Evolutionary conservation across 2,797 vertebrate species (phyloP).

Genomic region (Avahi laniger): DNA sequence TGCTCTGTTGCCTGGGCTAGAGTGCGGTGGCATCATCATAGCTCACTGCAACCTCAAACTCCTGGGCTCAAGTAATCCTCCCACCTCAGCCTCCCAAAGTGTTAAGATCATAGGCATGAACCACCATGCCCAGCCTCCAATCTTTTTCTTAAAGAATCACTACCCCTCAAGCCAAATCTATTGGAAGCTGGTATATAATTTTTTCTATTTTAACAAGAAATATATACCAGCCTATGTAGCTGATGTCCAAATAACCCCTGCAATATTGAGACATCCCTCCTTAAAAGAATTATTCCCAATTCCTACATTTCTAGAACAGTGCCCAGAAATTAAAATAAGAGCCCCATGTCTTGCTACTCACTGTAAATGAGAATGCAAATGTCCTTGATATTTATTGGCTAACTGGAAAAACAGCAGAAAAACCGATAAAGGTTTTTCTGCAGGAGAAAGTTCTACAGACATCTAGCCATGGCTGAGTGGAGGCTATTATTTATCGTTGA

Average conservation of each 20-base stretch:
- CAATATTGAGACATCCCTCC: background rate
- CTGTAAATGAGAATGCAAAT: conserved; percentile 34
- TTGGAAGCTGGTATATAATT: background rate
- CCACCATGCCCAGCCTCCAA: background rate
- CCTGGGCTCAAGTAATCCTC: background rate
- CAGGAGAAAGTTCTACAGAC: background rate
- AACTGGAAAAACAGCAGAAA: conserved; percentile 29
- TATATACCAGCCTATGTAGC: background rate
- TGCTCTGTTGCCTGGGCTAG: background rate
- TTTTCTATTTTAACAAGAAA: background rate
- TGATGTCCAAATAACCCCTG: background rate
- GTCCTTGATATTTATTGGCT: background rate
- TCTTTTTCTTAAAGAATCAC: background rate
- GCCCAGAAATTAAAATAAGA: conserved; percentile 47
- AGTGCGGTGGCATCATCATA: background rate
- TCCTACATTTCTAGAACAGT: background rate
- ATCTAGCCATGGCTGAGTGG: background rate
- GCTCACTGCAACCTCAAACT: background rate
- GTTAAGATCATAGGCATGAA: background rate
- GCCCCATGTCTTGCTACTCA: background rate
- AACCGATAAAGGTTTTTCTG: background rate
- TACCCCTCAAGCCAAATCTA: background rate
- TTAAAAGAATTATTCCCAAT: conserved; percentile 8
- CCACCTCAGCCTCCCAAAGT: background rate
- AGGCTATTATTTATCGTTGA: background rate